Conservation (phyloP, 2,888 invertebrate genomes). For the Unio delphinus region DNA sequence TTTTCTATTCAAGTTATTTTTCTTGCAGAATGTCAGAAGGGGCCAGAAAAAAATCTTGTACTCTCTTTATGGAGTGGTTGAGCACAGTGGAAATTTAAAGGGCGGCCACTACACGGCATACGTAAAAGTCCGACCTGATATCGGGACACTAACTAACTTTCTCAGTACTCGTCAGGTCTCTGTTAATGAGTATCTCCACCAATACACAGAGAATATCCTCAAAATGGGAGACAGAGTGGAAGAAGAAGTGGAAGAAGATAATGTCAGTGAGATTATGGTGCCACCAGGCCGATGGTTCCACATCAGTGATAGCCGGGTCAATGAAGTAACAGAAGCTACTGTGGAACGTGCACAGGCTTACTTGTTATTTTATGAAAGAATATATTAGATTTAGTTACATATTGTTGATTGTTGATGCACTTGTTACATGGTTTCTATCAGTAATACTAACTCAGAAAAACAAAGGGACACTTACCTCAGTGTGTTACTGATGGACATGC, state of each 20-base stretch:
- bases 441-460: too few species aligned
- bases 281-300: conserved; percentile 89
- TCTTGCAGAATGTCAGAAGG: conserved; percentile 62
- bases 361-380: conserved; percentile 95
- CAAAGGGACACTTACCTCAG: too few species aligned
- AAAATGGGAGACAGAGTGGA: conserved; percentile 27
- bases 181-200: conserved; percentile 48
- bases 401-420: too few species aligned
- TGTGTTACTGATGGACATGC: too few species aligned
- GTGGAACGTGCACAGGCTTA: conserved; percentile 93
- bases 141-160: conserved; percentile 51
- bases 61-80: conserved; percentile 94
- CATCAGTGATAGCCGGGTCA: conserved; percentile 91
- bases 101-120: conserved; percentile 95
- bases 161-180: conserved; percentile 43
- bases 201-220: conserved; percentile 34
- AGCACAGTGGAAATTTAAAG: conserved; percentile 92
- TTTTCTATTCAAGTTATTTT: conserved; percentile 3
- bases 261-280: conserved; percentile 46
- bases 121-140: conserved; percentile 81
- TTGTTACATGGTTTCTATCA: too few species aligned
- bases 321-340: conserved; percentile 82
- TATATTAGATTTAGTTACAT: conserved; percentile 70
- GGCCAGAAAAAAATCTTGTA: conserved; percentile 83
- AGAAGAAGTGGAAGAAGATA: conserved; percentile 31